These are phyloP conservation scores for Oncorhynchus tshawytscha DNA, from an alignment of 2,113 vertebrate genomes.

Conservation along the genomic window DNA sequence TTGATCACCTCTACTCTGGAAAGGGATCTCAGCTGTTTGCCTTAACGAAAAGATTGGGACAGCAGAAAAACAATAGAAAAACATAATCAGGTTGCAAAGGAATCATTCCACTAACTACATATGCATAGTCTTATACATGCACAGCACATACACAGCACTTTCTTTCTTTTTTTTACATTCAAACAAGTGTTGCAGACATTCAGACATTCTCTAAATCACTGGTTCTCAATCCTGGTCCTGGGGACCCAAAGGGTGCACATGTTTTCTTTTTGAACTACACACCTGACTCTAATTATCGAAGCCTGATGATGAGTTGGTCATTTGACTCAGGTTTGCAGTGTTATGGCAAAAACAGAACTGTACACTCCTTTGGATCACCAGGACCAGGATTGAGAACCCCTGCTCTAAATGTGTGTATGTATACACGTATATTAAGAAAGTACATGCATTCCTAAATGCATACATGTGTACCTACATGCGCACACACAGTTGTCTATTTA, in stretches of 20 bases:
- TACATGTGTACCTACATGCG: background rate
- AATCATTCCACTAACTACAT: conserved; percentile 52
- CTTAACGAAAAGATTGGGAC: conserved; percentile 81
- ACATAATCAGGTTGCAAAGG: conserved; percentile 52
- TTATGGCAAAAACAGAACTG: too few species aligned
- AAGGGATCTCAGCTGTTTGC: conserved; percentile 89
- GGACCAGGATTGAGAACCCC: too few species aligned
- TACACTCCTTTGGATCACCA: too few species aligned
- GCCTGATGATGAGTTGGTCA: too few species aligned
- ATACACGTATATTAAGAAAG: too few species aligned
- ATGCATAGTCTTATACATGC: background rate
- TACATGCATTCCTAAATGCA: background rate
- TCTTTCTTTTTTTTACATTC: background rate
- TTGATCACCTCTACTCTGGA: conserved; percentile 75
- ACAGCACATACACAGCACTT: too few species aligned
- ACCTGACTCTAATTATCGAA: too few species aligned
- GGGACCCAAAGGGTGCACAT: too few species aligned
- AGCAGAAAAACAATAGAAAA: conserved; percentile 51
- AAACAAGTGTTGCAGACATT: conserved; percentile 13
- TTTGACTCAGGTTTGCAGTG: too few species aligned
- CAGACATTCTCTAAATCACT: background rate
- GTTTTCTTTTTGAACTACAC: too few species aligned
- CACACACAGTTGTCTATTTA: conserved; percentile 42
- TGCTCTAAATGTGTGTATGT: conserved; percentile 11
- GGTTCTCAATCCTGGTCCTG: too few species aligned